These are phyloP conservation scores for Chrysotoxum bicinctum DNA, from an alignment of 2,888 invertebrate species.

Conservation along the genomic window DNA sequence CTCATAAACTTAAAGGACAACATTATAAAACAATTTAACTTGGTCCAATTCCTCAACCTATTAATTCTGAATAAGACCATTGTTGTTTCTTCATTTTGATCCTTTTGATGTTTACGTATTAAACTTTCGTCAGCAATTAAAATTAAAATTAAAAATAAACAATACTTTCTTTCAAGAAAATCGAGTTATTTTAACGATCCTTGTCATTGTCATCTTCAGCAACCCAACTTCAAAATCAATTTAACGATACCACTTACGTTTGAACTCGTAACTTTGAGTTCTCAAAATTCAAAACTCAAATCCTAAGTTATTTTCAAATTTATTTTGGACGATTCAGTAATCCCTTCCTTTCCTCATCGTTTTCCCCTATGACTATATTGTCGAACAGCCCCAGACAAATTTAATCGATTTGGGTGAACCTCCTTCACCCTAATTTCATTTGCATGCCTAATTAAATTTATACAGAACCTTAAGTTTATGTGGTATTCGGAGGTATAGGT, in stretches of 20 bases:
- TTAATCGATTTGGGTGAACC: constrained; percentile 66
- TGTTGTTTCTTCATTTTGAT: neutral
- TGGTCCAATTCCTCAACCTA: neutral
- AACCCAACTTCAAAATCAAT: neutral
- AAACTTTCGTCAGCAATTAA: neutral
- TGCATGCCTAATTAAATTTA: constrained; percentile 72
- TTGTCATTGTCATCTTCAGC: neutral
- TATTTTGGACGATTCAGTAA: neutral
- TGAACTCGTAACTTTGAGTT: constrained; percentile 29
- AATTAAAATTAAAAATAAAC: neutral
- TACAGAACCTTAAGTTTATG: constrained; percentile 23
- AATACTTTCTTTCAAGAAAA: neutral
- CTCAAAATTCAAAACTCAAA: constrained; percentile 46
- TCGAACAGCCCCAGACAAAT: constrained; percentile 8
- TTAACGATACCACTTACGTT: constrained; percentile 5
- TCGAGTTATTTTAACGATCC: constrained; percentile 14
- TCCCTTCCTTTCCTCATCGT: neutral
- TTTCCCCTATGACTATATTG: neutral
- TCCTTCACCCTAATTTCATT: constrained; percentile 66
- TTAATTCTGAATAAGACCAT: neutral
- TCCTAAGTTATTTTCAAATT: neutral
- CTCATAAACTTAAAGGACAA: too few species aligned
- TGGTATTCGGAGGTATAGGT: neutral
- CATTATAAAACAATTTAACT: neutral
- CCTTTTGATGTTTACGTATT: neutral